phyloP scores from a whole-genome alignment of 64 coral and sea anemone species.

The Porites australiensis region DNA sequence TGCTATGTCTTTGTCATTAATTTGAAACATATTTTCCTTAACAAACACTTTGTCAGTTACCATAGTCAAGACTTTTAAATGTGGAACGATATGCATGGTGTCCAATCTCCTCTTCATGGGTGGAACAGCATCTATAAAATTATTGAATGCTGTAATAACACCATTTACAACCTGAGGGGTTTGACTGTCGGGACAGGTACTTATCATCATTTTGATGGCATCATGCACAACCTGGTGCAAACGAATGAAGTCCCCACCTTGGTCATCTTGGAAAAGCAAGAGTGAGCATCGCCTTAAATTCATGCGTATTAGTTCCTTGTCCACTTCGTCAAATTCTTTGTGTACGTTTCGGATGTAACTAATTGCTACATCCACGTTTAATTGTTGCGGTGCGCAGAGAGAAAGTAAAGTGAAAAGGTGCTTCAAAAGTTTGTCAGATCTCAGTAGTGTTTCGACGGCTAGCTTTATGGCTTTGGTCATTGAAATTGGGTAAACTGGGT shows the following conservation, averaged over 20 bases:
- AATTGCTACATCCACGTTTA: background rate
- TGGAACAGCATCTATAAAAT: no score
- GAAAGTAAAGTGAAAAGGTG: slow-evolving; percentile 20
- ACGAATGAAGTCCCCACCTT: no score
- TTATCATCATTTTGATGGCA: background rate
- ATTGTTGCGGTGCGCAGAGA: background rate
- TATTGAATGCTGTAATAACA: background rate
- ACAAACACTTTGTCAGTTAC: no score
- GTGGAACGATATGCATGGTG: no score
- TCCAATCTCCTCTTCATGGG: no score
- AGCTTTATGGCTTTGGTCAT: slow-evolving; percentile 18
- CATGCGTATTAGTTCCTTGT: background rate
- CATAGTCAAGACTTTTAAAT: no score
- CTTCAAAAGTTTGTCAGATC: background rate
- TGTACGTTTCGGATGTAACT: background rate
- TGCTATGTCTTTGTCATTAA: no score
- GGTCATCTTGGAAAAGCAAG: background rate
- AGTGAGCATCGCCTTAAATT: slow-evolving; percentile 5
- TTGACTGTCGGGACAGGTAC: background rate
- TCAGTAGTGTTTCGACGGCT: background rate
- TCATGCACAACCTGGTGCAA: no score
- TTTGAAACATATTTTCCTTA: no score
- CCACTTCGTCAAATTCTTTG: background rate
- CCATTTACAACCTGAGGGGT: background rate
- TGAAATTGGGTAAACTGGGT: background rate